Conservation (phyloP, 2,113 vertebrate genomes). For the Brachypodius melanocephalos region DNA sequence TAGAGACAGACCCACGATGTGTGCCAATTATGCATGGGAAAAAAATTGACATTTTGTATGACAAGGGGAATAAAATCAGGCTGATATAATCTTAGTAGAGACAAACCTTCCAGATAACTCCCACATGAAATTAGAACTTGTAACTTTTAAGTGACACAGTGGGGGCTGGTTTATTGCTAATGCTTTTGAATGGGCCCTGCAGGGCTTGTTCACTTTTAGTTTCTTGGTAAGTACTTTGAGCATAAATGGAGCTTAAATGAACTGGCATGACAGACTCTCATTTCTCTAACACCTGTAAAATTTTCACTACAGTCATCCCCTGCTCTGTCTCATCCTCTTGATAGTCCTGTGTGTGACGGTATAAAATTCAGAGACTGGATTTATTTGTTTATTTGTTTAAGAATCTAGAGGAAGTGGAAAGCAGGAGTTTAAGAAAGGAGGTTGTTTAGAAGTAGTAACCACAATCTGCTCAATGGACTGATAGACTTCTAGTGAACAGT, state of each 20-base stretch:
- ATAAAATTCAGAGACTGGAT: neutral
- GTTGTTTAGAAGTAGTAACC: neutral
- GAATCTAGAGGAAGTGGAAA: neutral
- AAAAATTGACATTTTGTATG: neutral
- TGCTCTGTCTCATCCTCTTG: neutral
- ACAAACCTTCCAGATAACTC: conserved; percentile 30
- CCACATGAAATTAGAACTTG: conserved; percentile 23
- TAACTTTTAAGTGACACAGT: conserved; percentile 44
- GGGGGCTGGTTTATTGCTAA: conserved; percentile 9
- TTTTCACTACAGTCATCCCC: neutral
- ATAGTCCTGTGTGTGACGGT: neutral
- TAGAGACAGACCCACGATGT: neutral
- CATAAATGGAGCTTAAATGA: conserved; percentile 35
- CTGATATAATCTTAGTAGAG: conserved; percentile 7
- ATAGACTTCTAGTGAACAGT: neutral
- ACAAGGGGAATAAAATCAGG: neutral
- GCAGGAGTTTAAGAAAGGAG: neutral
- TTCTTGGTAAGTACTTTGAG: conserved; percentile 34
- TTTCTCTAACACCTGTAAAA: conserved; percentile 30
- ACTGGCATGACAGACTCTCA: neutral
- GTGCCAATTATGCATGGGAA: neutral
- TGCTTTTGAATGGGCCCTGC: conserved; percentile 2
- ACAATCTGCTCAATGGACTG: neutral
- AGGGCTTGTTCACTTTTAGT: conserved; percentile 20
- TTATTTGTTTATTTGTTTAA: neutral